Conservation (phyloP, 2,888 invertebrate species). For the Cylindroiulus punctatus region DNA sequence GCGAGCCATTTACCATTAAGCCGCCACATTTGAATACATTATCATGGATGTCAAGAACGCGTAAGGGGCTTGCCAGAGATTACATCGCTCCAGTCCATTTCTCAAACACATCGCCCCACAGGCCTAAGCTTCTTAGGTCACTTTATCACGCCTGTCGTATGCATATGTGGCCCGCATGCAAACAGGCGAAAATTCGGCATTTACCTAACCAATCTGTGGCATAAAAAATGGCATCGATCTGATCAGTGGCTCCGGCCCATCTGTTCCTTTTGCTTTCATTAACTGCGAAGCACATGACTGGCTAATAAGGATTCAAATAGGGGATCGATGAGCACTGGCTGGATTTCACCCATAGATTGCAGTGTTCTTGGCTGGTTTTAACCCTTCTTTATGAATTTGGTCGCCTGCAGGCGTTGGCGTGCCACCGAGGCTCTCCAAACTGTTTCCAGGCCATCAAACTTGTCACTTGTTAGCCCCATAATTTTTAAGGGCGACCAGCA, state of each 20-base stretch:
- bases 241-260: no score
- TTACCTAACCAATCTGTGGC: no score
- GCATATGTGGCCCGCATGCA: constrained; percentile 10
- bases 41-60: neutral
- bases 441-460: constrained; percentile 34
- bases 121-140: constrained; percentile 20
- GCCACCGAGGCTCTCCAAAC: neutral
- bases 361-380: neutral
- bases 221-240: no score
- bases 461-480: constrained; percentile 42
- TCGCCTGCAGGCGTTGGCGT: neutral
- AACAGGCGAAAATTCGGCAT: neutral
- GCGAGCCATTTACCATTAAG: neutral
- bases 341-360: neutral
- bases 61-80: neutral
- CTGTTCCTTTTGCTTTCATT: neutral
- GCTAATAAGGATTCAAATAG: constrained; percentile 2
- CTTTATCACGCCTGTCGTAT: constrained; percentile 26
- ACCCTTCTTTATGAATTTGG: constrained; percentile 31
- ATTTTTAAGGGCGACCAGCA: constrained; percentile 31
- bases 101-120: neutral
- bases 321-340: neutral
- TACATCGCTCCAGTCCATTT: neutral
- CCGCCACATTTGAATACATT: neutral
- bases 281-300: neutral